Percentiles rank a stretch among this genome's conserved stretches.
These are phyloP conservation scores for Acrossocheilus wenchowensis DNA, from an alignment of 2,797 vertebrate species.

Conservation along the genomic window DNA sequence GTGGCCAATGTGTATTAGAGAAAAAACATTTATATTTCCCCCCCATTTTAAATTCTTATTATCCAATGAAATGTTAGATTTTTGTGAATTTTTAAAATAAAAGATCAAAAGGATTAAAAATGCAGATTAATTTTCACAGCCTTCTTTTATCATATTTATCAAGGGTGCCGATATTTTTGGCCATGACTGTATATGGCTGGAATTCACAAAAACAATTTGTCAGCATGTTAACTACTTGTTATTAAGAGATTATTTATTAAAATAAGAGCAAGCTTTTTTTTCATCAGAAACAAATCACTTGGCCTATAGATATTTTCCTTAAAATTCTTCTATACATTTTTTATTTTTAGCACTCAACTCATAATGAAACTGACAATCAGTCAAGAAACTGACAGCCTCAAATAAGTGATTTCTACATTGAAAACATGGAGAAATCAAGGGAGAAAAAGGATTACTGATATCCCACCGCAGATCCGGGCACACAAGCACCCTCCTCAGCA, in stretches of 20 bases:
- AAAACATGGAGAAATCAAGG: slow-evolving; percentile 8
- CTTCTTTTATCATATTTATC: too few relatives aligned
- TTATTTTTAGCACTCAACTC: background rate
- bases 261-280: background rate
- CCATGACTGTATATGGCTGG: background rate
- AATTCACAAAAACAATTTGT: background rate
- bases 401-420: background rate
- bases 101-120: too few relatives aligned
- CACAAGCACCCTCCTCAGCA: slow-evolving; percentile 34
- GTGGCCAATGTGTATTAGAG: too few relatives aligned
- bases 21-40: too few relatives aligned
- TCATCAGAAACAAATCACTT: background rate
- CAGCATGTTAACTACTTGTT: background rate
- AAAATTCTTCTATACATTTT: background rate
- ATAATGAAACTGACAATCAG: background rate
- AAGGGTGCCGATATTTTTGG: too few relatives aligned
- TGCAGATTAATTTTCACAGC: too few relatives aligned
- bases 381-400: background rate
- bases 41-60: too few relatives aligned
- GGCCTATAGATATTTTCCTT: background rate
- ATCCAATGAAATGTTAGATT: too few relatives aligned
- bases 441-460: slow-evolving; percentile 29
- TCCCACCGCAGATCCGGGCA: slow-evolving; percentile 49
- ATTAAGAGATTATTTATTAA: background rate
- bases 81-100: too few relatives aligned